Evolutionary conservation across 1,140 invertebrate species (phyloP).

Genomic region (Drosophila varians): DNA sequence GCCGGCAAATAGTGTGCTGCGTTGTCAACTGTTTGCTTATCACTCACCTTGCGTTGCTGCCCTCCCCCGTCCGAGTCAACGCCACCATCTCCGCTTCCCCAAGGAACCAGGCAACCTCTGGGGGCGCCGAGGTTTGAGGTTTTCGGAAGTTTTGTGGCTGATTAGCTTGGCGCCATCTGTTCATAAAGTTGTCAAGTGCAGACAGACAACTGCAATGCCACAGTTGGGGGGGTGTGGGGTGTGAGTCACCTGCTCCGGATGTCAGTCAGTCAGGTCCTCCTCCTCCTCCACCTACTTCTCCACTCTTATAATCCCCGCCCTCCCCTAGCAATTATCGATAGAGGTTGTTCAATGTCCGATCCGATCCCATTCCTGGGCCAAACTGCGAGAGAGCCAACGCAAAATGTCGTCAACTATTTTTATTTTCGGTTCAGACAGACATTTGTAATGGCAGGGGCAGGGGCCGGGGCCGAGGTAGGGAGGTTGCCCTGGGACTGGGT

Average conservation of each 20-base stretch:
- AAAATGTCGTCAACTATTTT: conserved; percentile 59
- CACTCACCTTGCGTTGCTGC: conserved; percentile 29
- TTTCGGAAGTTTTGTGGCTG: neutral
- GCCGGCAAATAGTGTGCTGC: conserved; percentile 6
- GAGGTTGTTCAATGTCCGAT: conserved; percentile 6
- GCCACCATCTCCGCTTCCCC: no score
- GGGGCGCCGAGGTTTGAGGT: neutral
- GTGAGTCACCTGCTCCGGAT: conserved; percentile 34
- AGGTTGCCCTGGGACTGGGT: no score
- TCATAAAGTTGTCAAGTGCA: conserved; percentile 56
- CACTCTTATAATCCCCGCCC: neutral
- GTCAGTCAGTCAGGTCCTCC: neutral
- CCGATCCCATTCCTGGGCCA: conserved; percentile 11
- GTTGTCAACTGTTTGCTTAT: conserved; percentile 46
- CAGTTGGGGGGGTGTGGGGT: neutral
- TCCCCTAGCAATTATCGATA: conserved; percentile 23
- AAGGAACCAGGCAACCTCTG: no score
- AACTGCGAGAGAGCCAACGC: conserved; percentile 17
- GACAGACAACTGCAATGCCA: conserved; percentile 11
- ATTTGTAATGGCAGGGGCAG: neutral
- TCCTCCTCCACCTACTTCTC: no score
- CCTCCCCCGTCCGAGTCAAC: no score
- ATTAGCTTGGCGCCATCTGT: conserved; percentile 51
- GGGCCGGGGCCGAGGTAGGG: no score
- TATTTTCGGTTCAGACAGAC: conserved; percentile 32